Conservation (phyloP, 1,140 invertebrate genomes). For the Sarcophaga peregrina region DNA sequence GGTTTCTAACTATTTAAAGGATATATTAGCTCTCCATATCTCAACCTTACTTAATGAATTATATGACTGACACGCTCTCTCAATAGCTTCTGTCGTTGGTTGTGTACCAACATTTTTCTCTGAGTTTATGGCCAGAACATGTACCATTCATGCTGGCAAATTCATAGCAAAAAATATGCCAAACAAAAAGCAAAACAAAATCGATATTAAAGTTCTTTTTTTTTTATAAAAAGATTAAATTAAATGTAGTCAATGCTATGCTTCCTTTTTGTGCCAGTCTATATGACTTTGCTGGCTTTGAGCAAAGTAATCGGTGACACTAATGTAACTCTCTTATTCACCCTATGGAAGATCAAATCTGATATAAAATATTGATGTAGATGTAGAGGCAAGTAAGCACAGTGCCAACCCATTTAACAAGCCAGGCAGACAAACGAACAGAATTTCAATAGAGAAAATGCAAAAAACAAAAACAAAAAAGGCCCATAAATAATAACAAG, state of each 20-base stretch:
- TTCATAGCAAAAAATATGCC: not conserved
- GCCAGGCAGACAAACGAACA: not conserved
- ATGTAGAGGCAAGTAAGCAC: not conserved
- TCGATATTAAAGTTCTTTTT: not conserved
- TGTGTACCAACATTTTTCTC: not conserved
- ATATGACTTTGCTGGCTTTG: not conserved
- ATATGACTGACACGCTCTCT: too few species aligned
- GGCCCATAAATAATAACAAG: not conserved
- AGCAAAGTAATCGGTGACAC: not conserved
- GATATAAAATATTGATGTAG: not conserved
- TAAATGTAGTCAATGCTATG: slow-evolving; percentile 6
- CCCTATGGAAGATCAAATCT: not conserved
- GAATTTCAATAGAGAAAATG: not conserved
- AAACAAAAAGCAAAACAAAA: not conserved
- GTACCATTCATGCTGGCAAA: not conserved
- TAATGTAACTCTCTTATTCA: not conserved
- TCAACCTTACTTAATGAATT: too few species aligned
- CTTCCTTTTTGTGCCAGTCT: not conserved
- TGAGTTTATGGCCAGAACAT: not conserved
- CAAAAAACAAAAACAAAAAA: not conserved
- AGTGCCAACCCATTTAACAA: too few species aligned
- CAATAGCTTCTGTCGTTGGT: too few species aligned
- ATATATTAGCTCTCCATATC: too few species aligned
- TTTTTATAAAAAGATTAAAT: slow-evolving; percentile 14
- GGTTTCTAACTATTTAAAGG: too few species aligned